Conservation (phyloP, 2,888 invertebrate species). For the Aquatica leii region DNA sequence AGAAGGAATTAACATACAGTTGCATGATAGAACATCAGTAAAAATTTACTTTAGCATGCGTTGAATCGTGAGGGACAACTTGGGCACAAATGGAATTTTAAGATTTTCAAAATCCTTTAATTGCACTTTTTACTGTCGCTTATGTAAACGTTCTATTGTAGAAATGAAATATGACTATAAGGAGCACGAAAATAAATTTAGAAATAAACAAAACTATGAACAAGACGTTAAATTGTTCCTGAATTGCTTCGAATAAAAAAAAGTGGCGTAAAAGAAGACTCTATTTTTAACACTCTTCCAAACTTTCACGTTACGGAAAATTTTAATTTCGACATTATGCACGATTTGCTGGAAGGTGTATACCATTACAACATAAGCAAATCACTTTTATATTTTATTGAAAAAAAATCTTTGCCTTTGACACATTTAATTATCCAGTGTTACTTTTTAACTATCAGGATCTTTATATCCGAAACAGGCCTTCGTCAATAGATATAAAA, state of each 20-base stretch:
- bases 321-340: constrained; percentile 8
- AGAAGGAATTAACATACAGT: constrained; percentile 1
- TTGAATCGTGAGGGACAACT: constrained; percentile 9
- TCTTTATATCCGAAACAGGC: neutral
- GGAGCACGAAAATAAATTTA: neutral
- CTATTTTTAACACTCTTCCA: constrained; percentile 8
- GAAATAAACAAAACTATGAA: constrained; percentile 2
- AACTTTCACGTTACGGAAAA: constrained; percentile 8
- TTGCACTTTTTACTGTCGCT: neutral
- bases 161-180: neutral
- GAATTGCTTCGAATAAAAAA: neutral
- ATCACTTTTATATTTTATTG: constrained; percentile 10
- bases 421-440: neutral
- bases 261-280: constrained; percentile 10
- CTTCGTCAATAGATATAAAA: neutral
- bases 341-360: neutral
- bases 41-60: neutral
- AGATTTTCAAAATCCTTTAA: constrained; percentile 10
- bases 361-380: constrained; percentile 7
- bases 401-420: neutral
- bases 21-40: neutral
- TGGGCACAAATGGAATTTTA: neutral
- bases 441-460: neutral
- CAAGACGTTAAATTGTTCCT: neutral
- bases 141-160: neutral